Evolutionary conservation across 2,888 invertebrate genomes (phyloP), one percentile per base, ranked within the genome.

Genomic region (Lumbricus terrestris): DNA sequence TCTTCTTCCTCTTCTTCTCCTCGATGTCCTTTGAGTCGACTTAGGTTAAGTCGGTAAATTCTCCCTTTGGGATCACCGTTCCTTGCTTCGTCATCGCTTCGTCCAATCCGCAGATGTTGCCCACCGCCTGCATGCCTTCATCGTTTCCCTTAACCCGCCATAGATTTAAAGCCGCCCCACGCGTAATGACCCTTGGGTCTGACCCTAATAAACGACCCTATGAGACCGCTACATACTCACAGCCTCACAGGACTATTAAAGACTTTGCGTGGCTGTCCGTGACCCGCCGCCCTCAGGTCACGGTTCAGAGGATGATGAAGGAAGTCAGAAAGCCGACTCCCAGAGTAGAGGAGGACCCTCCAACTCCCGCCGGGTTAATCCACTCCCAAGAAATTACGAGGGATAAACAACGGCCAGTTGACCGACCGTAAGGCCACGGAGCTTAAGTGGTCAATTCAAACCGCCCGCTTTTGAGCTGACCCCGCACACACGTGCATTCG

Each of bases 281-380:
- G n/a, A n/a, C 69, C n/a, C n/a, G n/a, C 69, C 69, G n/a, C 69
- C 69, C 69, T n/a, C n/a, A 69, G n/a, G 69, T 69, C 69, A 69
- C 69, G 69, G 29, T 69, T 69, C 69, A 69, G 29, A 69, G 69
- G 69, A 69, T 69, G 69, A n/a, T n/a, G 29, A 69, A 13, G 69
- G n/a, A n/a, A 11, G n/a, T 8, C 29, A n/a, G 69, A 69, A 69
- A 69, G 29, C 69, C 69, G n/a, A 69, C 69, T 69, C 69, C 69
- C 29, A n/a, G n/a, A 6, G 69, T 69, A 69, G 29, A 69, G 69
- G 69, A 69, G 69, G 69, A 69, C 69, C 69, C 69, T 29, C 2
- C 11, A 69, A 69, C 69, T 69, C 69, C 69, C 69, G 69, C 69
- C 11, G 69, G 69, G 69, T n/a, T 69, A 69, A 69, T 69, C 69